Conservation (phyloP, 1,140 invertebrate genomes). For the Chionoecetes opilio region DNA sequence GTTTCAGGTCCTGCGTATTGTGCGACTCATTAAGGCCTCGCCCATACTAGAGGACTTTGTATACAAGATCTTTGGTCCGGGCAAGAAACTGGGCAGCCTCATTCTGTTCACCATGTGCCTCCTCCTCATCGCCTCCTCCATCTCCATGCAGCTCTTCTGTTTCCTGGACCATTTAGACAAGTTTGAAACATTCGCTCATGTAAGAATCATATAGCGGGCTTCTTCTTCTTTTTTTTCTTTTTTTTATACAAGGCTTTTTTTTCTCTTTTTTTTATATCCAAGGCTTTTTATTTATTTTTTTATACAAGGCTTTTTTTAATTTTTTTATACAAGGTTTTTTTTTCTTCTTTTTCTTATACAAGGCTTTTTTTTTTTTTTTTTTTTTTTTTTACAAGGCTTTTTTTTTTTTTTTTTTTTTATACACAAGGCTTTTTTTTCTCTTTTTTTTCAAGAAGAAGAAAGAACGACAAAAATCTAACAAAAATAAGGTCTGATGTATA, state of each 20-base stretch:
- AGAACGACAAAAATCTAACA: too few relatives aligned
- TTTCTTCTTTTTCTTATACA: too few relatives aligned
- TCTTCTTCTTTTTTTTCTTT: background rate
- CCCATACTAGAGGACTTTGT: slow-evolving; percentile 99
- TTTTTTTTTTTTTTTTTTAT: too few relatives aligned
- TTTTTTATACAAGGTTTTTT: too few relatives aligned
- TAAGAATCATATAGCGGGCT: slow-evolving; percentile 83
- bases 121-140: slow-evolving; percentile 98
- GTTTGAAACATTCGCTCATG: slow-evolving; percentile 99
- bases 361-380: too few relatives aligned
- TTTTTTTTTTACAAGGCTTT: too few relatives aligned
- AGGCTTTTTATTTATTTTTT: too few relatives aligned
- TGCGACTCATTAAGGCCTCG: slow-evolving; percentile 98
- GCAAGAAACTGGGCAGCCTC: slow-evolving; percentile 98
- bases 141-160: slow-evolving; percentile 99
- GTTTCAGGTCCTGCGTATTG: slow-evolving; percentile 94
- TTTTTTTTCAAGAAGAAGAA: too few relatives aligned
- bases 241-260: too few relatives aligned
- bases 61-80: slow-evolving; percentile 98
- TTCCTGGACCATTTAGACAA: slow-evolving; percentile 96
- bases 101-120: slow-evolving; percentile 99
- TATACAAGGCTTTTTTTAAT: too few relatives aligned
- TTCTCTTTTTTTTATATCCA: background rate
- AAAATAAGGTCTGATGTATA: too few relatives aligned
- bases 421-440: background rate